Conservation (phyloP, 2,797 vertebrate species). For the Sus cebifrons region DNA sequence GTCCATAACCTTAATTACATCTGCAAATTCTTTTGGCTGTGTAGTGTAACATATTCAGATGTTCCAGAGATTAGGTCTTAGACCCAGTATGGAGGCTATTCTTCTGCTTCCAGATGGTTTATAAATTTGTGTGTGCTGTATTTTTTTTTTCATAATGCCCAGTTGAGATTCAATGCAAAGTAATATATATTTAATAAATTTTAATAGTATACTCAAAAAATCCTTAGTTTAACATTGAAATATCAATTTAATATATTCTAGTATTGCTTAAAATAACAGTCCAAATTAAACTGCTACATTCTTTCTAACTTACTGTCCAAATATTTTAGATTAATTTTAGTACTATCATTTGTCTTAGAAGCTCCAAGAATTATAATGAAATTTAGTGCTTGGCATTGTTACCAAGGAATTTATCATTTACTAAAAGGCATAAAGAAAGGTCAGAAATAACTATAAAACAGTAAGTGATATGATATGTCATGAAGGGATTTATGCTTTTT, state of each 20-base stretch:
- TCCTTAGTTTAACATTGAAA: slow-evolving; percentile 16
- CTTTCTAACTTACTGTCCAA: slow-evolving; percentile 58
- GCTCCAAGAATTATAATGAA: slow-evolving; percentile 75
- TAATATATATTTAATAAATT: slow-evolving; percentile 17
- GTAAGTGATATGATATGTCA: slow-evolving; percentile 27
- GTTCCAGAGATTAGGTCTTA: not conserved
- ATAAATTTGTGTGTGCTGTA: not conserved
- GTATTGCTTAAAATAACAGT: slow-evolving; percentile 48
- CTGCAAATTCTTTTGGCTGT: not conserved
- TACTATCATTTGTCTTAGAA: slow-evolving; percentile 58
- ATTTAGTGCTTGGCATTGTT: slow-evolving; percentile 74
- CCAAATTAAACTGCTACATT: slow-evolving; percentile 58
- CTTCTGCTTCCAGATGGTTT: not conserved
- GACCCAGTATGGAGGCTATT: not conserved
- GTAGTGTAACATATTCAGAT: not conserved
- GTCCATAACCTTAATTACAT: not conserved
- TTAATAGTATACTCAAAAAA: slow-evolving; percentile 12
- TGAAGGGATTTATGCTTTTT: slow-evolving; percentile 25
- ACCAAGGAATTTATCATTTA: slow-evolving; percentile 73
- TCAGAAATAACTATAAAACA: slow-evolving; percentile 76
- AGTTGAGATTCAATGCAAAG: not conserved
- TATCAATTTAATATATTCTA: slow-evolving; percentile 59
- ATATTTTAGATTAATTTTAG: slow-evolving; percentile 73
- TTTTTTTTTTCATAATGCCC: not conserved
- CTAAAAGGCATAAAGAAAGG: slow-evolving; percentile 66